phyloP scores from a whole-genome alignment of 2,113 vertebrate species.

The Charadrius vociferus region DNA sequence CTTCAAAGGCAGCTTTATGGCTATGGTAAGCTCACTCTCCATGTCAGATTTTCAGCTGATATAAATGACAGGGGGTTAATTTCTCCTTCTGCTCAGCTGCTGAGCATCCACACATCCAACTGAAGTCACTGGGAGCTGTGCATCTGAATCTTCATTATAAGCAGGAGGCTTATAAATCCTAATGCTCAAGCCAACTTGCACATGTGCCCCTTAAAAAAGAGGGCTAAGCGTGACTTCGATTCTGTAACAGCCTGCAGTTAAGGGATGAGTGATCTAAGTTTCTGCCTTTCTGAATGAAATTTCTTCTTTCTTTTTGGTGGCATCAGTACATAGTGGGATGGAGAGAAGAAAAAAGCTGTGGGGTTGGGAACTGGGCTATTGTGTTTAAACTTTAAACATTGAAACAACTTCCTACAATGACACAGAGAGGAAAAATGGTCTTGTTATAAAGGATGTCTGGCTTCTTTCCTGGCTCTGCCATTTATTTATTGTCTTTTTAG shows the following conservation, averaged over 20 bases:
- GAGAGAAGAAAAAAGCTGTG: background rate
- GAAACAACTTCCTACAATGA: no score
- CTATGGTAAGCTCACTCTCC: background rate
- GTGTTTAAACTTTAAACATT: background rate
- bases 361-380: background rate
- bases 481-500: background rate
- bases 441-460: background rate
- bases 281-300: background rate
- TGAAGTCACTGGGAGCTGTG: background rate
- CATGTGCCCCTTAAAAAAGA: background rate
- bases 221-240: background rate
- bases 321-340: background rate
- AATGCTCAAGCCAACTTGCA: background rate
- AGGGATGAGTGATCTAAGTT: background rate
- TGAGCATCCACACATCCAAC: background rate
- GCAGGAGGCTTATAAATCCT: background rate
- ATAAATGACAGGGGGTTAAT: background rate
- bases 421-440: background rate
- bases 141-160: background rate
- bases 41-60: background rate
- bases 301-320: background rate
- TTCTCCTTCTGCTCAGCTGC: background rate
- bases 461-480: background rate
- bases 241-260: background rate
- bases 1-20: background rate